Conservation (phyloP, 2,888 invertebrate species). For the Philhelius pedissequus region DNA sequence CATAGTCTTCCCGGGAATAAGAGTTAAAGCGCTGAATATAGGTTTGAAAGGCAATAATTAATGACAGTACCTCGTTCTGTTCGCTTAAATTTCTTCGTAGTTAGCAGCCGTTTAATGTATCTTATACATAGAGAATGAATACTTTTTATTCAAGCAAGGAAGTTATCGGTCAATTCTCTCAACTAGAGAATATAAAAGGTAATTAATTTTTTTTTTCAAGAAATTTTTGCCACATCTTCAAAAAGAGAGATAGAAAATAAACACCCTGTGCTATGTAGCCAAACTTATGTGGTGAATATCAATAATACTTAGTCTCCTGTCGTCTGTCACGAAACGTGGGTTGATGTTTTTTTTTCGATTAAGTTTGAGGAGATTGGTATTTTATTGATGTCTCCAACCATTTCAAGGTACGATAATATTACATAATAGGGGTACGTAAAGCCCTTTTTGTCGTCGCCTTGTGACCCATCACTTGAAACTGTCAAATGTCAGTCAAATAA, state of each 20-base stretch:
- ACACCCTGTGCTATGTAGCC: background rate
- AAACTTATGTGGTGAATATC: background rate
- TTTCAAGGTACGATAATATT: conserved; percentile 40
- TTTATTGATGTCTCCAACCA: conserved; percentile 34
- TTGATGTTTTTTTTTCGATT: background rate
- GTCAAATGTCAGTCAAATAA: conserved; percentile 63
- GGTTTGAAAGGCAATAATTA: too few species aligned
- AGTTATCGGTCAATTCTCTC: too few species aligned
- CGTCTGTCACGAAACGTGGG: conserved; percentile 40
- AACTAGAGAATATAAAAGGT: too few species aligned
- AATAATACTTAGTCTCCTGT: conserved; percentile 49
- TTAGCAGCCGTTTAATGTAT: too few species aligned
- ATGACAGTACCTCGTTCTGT: too few species aligned
- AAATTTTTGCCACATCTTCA: too few species aligned
- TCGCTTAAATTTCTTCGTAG: too few species aligned
- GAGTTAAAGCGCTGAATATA: too few species aligned
- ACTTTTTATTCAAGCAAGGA: too few species aligned
- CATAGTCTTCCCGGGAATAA: too few species aligned
- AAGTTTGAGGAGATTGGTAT: conserved; percentile 17
- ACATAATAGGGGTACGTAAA: conserved; percentile 32
- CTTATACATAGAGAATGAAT: too few species aligned
- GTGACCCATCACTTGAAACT: conserved; percentile 51
- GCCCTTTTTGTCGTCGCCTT: conserved; percentile 9
- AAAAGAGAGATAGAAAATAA: background rate
- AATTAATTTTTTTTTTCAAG: too few species aligned